Conservation (phyloP, 1,140 invertebrate species). For the Reticulitermes speratus region DNA sequence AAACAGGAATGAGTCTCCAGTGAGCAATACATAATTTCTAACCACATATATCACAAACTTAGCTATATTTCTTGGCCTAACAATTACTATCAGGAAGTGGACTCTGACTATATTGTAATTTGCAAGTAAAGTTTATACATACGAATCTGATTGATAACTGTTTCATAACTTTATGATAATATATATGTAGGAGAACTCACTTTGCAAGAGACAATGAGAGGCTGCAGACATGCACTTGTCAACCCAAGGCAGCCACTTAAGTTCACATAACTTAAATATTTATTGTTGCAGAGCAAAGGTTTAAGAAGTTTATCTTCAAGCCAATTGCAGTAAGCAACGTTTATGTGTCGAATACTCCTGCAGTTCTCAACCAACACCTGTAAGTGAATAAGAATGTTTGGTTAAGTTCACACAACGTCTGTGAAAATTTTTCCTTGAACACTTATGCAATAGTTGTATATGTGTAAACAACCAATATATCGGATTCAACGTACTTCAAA, state of each 20-base stretch:
- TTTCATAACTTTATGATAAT: too few relatives aligned
- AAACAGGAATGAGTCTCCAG: neutral
- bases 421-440: too few relatives aligned
- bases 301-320: conserved; percentile 52
- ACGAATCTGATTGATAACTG: too few relatives aligned
- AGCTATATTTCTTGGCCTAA: too few relatives aligned
- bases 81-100: too few relatives aligned
- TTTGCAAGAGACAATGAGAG: conserved; percentile 55
- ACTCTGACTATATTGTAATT: too few relatives aligned
- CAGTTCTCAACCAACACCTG: conserved; percentile 51
- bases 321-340: conserved; percentile 51
- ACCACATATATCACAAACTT: neutral
- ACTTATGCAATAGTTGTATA: too few relatives aligned
- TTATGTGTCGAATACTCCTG: conserved; percentile 49
- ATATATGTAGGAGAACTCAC: neutral
- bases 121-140: too few relatives aligned
- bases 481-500: conserved; percentile 9
- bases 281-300: conserved; percentile 51
- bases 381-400: conserved; percentile 35
- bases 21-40: too few relatives aligned
- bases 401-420: too few relatives aligned
- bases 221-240: conserved; percentile 55
- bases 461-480: too few relatives aligned
- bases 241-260: conserved; percentile 55
- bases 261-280: conserved; percentile 51